Conservation (phyloP, 2,888 invertebrate genomes). For the Acronicta psi region DNA sequence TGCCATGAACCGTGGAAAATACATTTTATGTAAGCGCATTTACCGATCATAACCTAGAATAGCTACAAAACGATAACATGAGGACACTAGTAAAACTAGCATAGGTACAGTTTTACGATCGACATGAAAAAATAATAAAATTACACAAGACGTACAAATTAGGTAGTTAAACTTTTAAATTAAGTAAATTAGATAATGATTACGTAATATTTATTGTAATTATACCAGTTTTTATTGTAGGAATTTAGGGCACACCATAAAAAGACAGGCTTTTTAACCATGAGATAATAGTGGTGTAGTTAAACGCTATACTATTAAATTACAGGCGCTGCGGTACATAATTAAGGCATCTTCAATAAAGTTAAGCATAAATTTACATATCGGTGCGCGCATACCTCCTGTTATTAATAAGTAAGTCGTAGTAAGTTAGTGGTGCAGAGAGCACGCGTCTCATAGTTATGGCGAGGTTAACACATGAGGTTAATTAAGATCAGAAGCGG, state of each 20-base stretch:
- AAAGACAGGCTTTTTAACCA: constrained; percentile 18
- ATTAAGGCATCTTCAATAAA: constrained; percentile 77
- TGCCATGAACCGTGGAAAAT: constrained; percentile 12
- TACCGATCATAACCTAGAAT: constrained; percentile 36
- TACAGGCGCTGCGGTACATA: constrained; percentile 67
- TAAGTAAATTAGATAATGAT: constrained; percentile 21
- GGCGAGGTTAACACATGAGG: constrained; percentile 85
- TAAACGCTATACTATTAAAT: constrained; percentile 64
- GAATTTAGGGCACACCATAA: constrained; percentile 20
- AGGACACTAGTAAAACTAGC: constrained; percentile 35
- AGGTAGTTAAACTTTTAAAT: constrained; percentile 22
- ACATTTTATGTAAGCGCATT: constrained; percentile 23
- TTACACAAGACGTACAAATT: constrained; percentile 35
- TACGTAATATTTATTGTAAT: constrained; percentile 22
- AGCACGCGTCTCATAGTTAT: constrained; percentile 77
- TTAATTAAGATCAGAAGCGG: constrained; percentile 86
- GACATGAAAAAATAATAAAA: constrained; percentile 36
- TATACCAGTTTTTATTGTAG: constrained; percentile 12
- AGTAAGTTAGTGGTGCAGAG: constrained; percentile 70
- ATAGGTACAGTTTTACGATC: constrained; percentile 39
- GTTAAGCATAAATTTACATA: constrained; percentile 82
- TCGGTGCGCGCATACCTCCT: constrained; percentile 69
- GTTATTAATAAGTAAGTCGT: constrained; percentile 78
- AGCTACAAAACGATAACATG: constrained; percentile 24
- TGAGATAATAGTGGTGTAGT: constrained; percentile 54